Percentiles rank a stretch among this genome's conserved stretches.
Conservation (phyloP, 1,140 invertebrate genomes). For the Caenorhabditis inopinata region DNA sequence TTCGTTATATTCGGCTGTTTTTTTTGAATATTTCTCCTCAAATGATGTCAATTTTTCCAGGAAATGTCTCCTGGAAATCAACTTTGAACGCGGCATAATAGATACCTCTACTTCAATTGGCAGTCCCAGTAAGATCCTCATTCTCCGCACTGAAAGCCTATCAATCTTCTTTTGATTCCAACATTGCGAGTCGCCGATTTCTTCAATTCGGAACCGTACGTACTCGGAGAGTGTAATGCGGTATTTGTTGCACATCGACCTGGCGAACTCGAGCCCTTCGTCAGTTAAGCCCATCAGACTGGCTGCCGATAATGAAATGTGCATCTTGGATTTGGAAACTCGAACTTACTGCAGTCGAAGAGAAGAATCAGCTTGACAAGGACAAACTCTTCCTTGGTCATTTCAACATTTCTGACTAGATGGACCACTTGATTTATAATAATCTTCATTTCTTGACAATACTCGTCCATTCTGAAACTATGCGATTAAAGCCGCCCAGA, state of each 20-base stretch:
- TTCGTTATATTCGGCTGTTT: no score
- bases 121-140: neutral
- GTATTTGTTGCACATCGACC: conserved; percentile 6
- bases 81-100: no score
- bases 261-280: neutral
- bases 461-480: neutral
- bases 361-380: neutral
- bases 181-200: neutral
- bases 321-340: no score
- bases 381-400: conserved; percentile 8
- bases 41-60: no score
- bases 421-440: neutral
- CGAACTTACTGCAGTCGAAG: neutral
- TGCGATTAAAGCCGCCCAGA: no score
- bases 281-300: neutral
- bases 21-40: no score
- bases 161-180: neutral
- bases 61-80: no score
- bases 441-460: conserved; percentile 1
- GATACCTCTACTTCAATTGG: neutral
- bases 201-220: neutral
- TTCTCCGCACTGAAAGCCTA: neutral
- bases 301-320: no score
- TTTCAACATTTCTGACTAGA: neutral
- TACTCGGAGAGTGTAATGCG: neutral